A percentile compares a stretch with the other conserved stretches of the same genome.
Conservation (phyloP, 2,797 vertebrate species). For the Helostoma temminkii region DNA sequence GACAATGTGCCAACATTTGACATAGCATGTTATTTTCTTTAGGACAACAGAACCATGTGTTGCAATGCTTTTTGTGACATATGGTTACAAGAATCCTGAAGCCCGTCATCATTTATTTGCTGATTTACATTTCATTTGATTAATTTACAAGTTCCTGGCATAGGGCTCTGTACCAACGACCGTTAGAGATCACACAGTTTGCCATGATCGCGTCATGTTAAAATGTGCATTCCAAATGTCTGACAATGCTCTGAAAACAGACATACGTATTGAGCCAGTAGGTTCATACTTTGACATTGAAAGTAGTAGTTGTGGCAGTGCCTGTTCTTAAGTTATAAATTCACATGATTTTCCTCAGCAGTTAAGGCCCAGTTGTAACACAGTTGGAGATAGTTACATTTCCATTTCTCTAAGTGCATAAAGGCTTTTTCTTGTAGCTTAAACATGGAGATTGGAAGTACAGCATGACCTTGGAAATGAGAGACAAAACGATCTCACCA, state of each 20-base stretch:
- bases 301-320: too few species aligned
- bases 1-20: not conserved
- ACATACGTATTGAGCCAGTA: not conserved
- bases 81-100: too few species aligned
- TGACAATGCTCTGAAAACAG: constrained; percentile 26
- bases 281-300: not conserved
- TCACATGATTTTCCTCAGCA: not conserved
- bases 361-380: not conserved
- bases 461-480: not conserved
- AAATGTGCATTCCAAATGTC: constrained; percentile 26
- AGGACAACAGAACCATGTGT: too few species aligned
- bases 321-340: not conserved
- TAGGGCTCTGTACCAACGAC: not conserved
- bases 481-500: not conserved
- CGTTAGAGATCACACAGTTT: constrained; percentile 29
- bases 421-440: not conserved
- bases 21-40: too few species aligned
- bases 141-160: constrained; percentile 26
- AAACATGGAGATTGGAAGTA: not conserved
- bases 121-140: too few species aligned
- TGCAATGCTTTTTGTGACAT: too few species aligned
- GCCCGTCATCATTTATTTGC: too few species aligned
- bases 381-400: not conserved
- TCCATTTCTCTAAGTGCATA: not conserved
- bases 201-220: constrained; percentile 33